A percentile compares a stretch with the other conserved stretches of the same genome.
Conservation (phyloP, 2,888 invertebrate genomes). For the Drosophila subquinaria region DNA sequence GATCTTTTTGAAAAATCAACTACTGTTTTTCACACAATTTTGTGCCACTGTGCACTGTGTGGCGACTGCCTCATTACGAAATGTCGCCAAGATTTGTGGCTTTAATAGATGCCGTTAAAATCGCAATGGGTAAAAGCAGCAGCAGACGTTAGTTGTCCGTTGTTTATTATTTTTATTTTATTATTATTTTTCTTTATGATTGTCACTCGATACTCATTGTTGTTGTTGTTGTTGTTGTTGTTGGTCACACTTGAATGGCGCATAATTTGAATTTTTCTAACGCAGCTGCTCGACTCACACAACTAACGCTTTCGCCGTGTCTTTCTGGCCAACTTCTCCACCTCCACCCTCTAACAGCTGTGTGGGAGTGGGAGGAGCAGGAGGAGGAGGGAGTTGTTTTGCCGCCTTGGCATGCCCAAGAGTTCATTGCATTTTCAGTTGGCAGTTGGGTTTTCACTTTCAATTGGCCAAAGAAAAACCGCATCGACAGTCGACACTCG, state of each 20-base stretch:
- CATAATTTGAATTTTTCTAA: conserved; percentile 78
- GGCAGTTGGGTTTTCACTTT: conserved; percentile 71
- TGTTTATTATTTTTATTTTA: conserved; percentile 38
- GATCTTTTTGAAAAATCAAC: too few relatives aligned
- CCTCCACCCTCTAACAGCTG: conserved; percentile 32
- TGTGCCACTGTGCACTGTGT: neutral
- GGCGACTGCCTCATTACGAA: conserved; percentile 69
- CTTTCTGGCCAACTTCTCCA: conserved; percentile 22
- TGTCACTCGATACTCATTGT: conserved; percentile 71
- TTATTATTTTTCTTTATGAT: conserved; percentile 54
- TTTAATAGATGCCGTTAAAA: conserved; percentile 67
- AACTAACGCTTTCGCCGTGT: conserved; percentile 46
- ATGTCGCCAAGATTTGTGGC: conserved; percentile 79
- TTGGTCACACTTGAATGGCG: conserved; percentile 71
- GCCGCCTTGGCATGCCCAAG: conserved; percentile 57
- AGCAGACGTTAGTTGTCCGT: conserved; percentile 30
- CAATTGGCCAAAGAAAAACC: conserved; percentile 66
- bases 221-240: conserved; percentile 30
- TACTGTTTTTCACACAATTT: too few relatives aligned
- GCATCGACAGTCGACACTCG: conserved; percentile 29
- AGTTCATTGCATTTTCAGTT: conserved; percentile 75
- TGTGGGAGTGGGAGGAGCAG: conserved; percentile 2
- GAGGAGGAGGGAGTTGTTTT: conserved; percentile 48
- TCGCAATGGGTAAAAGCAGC: conserved; percentile 73
- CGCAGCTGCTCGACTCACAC: conserved; percentile 58